Percentiles rank a stretch among this genome's conserved stretches.
phyloP scores from a whole-genome alignment of 2,113 vertebrate genomes.

The Nycticebus coucang region DNA sequence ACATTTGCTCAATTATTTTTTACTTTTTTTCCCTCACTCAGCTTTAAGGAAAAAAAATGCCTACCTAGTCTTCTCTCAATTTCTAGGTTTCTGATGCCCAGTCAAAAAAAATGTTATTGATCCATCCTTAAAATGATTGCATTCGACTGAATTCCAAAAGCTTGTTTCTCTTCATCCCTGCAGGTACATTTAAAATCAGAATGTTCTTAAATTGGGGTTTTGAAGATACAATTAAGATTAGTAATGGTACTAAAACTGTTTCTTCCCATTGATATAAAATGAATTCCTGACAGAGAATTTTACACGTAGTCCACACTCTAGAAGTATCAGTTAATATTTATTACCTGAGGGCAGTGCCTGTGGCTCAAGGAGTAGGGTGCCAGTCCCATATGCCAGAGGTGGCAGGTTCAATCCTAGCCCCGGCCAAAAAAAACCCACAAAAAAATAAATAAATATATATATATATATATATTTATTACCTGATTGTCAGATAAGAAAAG shows the following conservation, averaged over 20 bases:
- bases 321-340: neutral
- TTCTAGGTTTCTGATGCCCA: neutral
- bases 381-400: too few species aligned
- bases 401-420: too few species aligned
- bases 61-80: neutral
- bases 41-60: neutral
- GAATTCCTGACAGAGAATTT: neutral
- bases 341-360: too few species aligned
- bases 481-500: neutral
- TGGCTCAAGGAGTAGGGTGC: too few species aligned
- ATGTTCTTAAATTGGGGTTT: neutral
- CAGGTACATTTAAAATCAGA: neutral
- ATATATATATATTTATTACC: too few species aligned
- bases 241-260: neutral
- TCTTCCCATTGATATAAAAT: neutral
- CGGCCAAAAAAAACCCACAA: too few species aligned
- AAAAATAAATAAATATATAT: too few species aligned
- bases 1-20: neutral
- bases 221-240: neutral
- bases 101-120: neutral
- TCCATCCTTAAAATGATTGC: neutral
- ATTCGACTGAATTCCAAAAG: neutral
- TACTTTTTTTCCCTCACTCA: neutral
- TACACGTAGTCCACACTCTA: neutral
- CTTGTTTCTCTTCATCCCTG: neutral